These are phyloP conservation scores for Cyaniris semiargus DNA, from an alignment of 2,888 invertebrate genomes.

Conservation along the genomic window DNA sequence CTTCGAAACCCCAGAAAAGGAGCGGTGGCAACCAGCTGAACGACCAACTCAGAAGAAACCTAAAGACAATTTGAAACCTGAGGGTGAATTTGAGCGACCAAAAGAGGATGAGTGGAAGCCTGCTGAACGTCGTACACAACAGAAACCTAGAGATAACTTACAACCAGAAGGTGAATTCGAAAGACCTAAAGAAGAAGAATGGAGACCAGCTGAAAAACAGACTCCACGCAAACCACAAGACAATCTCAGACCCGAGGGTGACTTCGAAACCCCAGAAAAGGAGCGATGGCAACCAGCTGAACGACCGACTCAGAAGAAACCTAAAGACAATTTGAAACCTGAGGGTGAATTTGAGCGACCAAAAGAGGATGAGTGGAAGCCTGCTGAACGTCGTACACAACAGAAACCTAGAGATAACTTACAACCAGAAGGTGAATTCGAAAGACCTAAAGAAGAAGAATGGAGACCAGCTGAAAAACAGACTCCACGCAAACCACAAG, in stretches of 20 bases:
- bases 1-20: too few relatives aligned
- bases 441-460: constrained; percentile 52
- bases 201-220: constrained; percentile 64
- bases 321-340: constrained; percentile 77
- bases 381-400: constrained; percentile 63
- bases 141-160: constrained; percentile 66
- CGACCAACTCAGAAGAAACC: too few relatives aligned
- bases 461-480: constrained; percentile 58
- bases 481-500: constrained; percentile 49
- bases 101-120: constrained; percentile 55
- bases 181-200: constrained; percentile 51
- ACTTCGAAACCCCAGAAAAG: constrained; percentile 60
- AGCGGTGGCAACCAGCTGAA: too few relatives aligned
- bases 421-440: constrained; percentile 78
- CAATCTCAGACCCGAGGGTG: constrained; percentile 79
- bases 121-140: constrained; percentile 57
- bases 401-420: constrained; percentile 79
- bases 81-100: too few relatives aligned
- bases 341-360: constrained; percentile 75
- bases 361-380: constrained; percentile 57
- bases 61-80: constrained; percentile 69
- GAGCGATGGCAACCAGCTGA: constrained; percentile 60
- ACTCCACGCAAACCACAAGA: constrained; percentile 66
- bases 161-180: constrained; percentile 50
- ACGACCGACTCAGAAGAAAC: constrained; percentile 58